These are phyloP conservation scores for Petrolisthes cinctipes DNA, from an alignment of 2,888 invertebrate species.

Conservation along the genomic window DNA sequence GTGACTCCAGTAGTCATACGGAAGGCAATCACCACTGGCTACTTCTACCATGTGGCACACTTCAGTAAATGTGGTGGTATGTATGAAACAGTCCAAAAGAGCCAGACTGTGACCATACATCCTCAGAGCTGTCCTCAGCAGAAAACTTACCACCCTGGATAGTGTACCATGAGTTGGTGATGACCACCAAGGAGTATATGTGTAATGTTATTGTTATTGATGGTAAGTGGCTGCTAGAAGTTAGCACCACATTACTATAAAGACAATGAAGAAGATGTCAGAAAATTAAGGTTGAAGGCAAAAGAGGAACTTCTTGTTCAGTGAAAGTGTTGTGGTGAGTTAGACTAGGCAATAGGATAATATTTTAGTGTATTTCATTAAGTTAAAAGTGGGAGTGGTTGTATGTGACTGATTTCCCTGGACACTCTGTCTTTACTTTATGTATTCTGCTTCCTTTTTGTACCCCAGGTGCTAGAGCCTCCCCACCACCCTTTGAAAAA, in stretches of 20 bases:
- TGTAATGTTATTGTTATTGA: conserved; percentile 97
- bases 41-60: conserved; percentile 97
- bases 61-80: conserved; percentile 93
- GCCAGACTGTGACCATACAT: conserved; percentile 98
- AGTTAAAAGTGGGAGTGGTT: too few relatives aligned
- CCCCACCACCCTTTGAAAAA: too few relatives aligned
- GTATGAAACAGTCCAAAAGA: conserved; percentile 98
- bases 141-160: conserved; percentile 97
- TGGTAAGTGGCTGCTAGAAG: conserved; percentile 96
- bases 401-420: too few relatives aligned
- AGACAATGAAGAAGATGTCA: conserved; percentile 97
- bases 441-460: too few relatives aligned
- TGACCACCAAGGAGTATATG: conserved; percentile 99
- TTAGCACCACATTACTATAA: conserved; percentile 99
- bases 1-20: conserved; percentile 88
- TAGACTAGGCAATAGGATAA: too few relatives aligned
- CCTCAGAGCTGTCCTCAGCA: conserved; percentile 95
- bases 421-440: too few relatives aligned
- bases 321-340: not conserved
- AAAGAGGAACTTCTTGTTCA: conserved; percentile 67
- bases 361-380: too few relatives aligned
- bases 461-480: too few relatives aligned
- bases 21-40: conserved; percentile 96
- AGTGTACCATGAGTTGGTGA: conserved; percentile 96
- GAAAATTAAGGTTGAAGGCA: conserved; percentile 79